phyloP scores from a whole-genome alignment of 2,888 invertebrate genomes.

The Lacanobia oleracea region DNA sequence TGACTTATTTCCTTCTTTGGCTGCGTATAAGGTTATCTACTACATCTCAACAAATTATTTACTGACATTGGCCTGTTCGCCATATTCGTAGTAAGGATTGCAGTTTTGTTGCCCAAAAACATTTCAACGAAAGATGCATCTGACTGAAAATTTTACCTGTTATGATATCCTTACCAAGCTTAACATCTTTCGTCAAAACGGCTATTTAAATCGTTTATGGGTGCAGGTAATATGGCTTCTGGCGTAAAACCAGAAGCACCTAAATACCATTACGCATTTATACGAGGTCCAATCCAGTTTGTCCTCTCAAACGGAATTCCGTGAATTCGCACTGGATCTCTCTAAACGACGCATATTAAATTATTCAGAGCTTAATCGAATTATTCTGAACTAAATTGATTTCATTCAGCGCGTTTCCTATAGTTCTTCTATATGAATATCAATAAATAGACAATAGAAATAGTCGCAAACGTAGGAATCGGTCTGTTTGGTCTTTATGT shows the following conservation, averaged over 20 bases:
- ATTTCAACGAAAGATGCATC: constrained; percentile 31
- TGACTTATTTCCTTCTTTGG: constrained; percentile 69
- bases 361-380: constrained; percentile 49
- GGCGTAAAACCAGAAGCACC: constrained; percentile 66
- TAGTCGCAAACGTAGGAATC: not conserved
- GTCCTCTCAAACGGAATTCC: constrained; percentile 48
- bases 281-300: constrained; percentile 51
- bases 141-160: constrained; percentile 20
- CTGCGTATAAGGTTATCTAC: constrained; percentile 59
- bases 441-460: constrained; percentile 5
- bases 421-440: constrained; percentile 27
- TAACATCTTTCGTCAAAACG: constrained; percentile 22
- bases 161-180: constrained; percentile 21
- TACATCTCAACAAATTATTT: constrained; percentile 55
- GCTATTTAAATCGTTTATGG: constrained; percentile 42
- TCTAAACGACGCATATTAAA: constrained; percentile 44
- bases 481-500: constrained; percentile 40
- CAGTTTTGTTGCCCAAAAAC: constrained; percentile 44
- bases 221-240: constrained; percentile 48
- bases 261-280: constrained; percentile 61
- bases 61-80: constrained; percentile 36
- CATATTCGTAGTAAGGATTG: constrained; percentile 46
- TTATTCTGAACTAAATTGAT: constrained; percentile 41
- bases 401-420: constrained; percentile 30
- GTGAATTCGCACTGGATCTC: constrained; percentile 45